Conservation (phyloP, 2,797 vertebrate species). For the Prunella strophiata region DNA sequence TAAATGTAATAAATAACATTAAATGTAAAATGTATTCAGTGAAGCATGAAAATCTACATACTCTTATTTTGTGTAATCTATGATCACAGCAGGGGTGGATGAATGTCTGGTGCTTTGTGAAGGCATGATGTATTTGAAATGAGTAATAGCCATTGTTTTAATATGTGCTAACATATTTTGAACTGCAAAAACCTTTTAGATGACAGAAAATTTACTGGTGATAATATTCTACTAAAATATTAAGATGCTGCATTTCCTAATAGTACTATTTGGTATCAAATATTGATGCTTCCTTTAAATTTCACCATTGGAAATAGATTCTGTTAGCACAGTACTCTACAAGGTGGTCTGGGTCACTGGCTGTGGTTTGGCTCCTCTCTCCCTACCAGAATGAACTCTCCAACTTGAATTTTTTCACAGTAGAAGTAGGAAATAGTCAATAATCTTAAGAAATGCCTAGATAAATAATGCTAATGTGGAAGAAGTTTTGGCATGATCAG, state of each 20-base stretch:
- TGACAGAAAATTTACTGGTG: not conserved
- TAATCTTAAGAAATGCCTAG: not conserved
- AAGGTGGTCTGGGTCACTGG: not conserved
- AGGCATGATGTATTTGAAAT: conserved; percentile 54
- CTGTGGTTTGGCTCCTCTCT: not conserved
- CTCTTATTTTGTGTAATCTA: conserved; percentile 56
- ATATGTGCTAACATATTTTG: conserved; percentile 13
- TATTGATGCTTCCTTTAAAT: not conserved
- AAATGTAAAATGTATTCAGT: conserved; percentile 48
- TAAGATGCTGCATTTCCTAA: not conserved
- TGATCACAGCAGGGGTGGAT: conserved; percentile 43
- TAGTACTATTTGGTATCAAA: not conserved
- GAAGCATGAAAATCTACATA: conserved; percentile 11
- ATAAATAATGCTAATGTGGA: not conserved
- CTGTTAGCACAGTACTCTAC: not conserved
- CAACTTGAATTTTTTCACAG: not conserved
- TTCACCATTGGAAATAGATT: not conserved
- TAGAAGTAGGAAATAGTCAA: not conserved
- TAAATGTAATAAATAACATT: conserved; percentile 46
- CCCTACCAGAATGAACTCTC: not conserved
- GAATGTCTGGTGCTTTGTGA: conserved; percentile 29
- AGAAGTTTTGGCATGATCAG: not conserved
- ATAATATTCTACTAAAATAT: not conserved
- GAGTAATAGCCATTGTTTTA: conserved; percentile 36
- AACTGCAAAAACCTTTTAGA: conserved; percentile 11